These are phyloP conservation scores for Drosophila ochracea DNA, from an alignment of 2,888 invertebrate genomes.

Conservation along the genomic window DNA sequence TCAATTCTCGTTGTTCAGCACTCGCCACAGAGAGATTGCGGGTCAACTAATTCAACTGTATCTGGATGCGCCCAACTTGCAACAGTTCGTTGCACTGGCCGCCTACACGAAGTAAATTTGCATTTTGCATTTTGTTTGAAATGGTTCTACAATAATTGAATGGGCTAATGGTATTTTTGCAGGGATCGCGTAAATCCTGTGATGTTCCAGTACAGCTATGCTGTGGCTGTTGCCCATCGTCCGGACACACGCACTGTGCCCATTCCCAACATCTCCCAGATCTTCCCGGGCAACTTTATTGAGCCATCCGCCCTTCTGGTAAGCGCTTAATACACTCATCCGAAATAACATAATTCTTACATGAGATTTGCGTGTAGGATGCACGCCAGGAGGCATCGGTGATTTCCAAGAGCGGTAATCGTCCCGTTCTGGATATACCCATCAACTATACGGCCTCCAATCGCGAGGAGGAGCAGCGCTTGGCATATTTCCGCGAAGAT, in stretches of 20 bases:
- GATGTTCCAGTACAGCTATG: slow-evolving; percentile 92
- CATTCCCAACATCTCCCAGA: slow-evolving; percentile 91
- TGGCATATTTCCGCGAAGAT: slow-evolving; percentile 94
- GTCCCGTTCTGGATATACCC: slow-evolving; percentile 89
- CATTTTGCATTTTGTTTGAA: neutral
- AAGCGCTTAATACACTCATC: neutral
- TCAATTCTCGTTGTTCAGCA: slow-evolving; percentile 90
- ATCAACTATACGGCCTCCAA: slow-evolving; percentile 91
- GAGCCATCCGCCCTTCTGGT: slow-evolving; percentile 89
- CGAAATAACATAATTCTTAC: neutral
- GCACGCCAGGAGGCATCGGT: slow-evolving; percentile 90
- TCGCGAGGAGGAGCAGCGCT: slow-evolving; percentile 91
- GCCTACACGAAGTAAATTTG: slow-evolving; percentile 86
- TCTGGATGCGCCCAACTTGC: slow-evolving; percentile 87
- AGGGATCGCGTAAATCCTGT: slow-evolving; percentile 92
- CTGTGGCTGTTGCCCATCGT: slow-evolving; percentile 90
- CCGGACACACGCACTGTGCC: slow-evolving; percentile 85
- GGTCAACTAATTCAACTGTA: slow-evolving; percentile 89
- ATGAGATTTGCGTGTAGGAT: slow-evolving; percentile 64
- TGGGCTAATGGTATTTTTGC: fast-evolving
- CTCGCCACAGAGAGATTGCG: slow-evolving; percentile 90
- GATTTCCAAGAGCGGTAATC: slow-evolving; percentile 86
- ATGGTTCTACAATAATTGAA: neutral
- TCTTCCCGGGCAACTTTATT: slow-evolving; percentile 93
- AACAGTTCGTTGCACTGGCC: slow-evolving; percentile 89